phyloP scores from a whole-genome alignment of 2,888 invertebrate species.

The Drosophila antonietae region DNA sequence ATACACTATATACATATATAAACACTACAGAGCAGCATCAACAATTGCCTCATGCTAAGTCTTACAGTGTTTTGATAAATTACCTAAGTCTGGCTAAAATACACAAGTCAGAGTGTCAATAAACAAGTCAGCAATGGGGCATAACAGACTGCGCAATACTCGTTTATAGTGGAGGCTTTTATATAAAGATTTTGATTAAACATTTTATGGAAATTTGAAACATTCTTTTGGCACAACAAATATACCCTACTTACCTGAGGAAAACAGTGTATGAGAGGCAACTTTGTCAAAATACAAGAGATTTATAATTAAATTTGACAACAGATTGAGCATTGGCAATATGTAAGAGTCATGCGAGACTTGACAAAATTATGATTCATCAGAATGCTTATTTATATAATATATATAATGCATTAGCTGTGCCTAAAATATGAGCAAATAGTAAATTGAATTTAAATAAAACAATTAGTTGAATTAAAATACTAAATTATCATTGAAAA shows the following conservation, averaged over 20 bases:
- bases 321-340: not conserved
- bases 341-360: not conserved
- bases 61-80: slow-evolving; percentile 64
- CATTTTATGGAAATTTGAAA: not conserved
- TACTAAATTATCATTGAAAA: not conserved
- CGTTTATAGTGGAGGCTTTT: not conserved
- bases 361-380: not conserved
- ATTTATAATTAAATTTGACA: slow-evolving; percentile 10
- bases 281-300: slow-evolving; percentile 18
- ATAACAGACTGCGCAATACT: not conserved
- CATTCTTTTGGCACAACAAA: not conserved
- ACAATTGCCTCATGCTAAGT: slow-evolving; percentile 49
- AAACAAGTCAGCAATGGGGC: slow-evolving; percentile 24
- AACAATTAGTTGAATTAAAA: not conserved
- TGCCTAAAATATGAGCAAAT: not conserved
- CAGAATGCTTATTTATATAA: not conserved
- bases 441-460: not conserved
- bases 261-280: not conserved
- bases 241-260: not conserved
- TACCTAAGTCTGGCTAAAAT: slow-evolving; percentile 36
- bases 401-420: not conserved
- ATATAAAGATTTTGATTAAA: not conserved
- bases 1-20: not conserved
- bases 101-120: slow-evolving; percentile 30
- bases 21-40: slow-evolving; percentile 25